Evolutionary conservation across 2,113 vertebrate genomes (phyloP), one percentile per base, ranked within the genome.

Genomic region (Oncorhynchus gorbuscha): DNA sequence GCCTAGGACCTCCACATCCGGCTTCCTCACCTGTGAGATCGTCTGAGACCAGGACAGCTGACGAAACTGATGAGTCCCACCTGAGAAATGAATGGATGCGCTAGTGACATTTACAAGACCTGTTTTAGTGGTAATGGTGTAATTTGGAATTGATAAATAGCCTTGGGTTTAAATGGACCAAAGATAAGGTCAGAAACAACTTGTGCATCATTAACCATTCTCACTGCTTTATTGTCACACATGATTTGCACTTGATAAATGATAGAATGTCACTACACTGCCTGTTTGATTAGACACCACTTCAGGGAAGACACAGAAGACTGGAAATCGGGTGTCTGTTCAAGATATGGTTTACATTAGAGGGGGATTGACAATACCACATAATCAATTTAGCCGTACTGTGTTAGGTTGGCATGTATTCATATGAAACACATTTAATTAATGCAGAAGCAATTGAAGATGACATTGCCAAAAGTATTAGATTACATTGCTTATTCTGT

Each of bases 71-170:
- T 9, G 9, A 45, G 39, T 45, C 83, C 83, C 85, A 91, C 86
- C 86, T 91, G 91, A 93, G 84, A 87, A 91, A 93, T 89, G 84
- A 91, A 85, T 70, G 79, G 88, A 89, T 85, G 82, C 78, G 75
- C 71, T 24, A 65, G 65, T 94, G 91, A 92, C 93, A 93, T 94
- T 94, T 93, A 74, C 69, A 73, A 84, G 85, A 89, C 87, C 72
- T 86, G 83, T 83, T 87, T 89, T 83, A 85, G 75, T 88, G 75
- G 79, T 90, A 91, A 86, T 87, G 77, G 83, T 80, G 84, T 90
- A 73, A 86, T 91, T 91, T 90, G 78, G 76, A 75, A 68, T 78
- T 91, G 89, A 94, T 88, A 74, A 91, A 92, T 93, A 82, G 80
- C 72, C 74, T 6, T 4, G 45, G 70, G 71, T 81, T 89, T 80